A percentile compares a stretch with the other conserved stretches of the same genome.
Evolutionary conservation across 2,797 vertebrate species (phyloP).

Genomic region (Australoheros facetus): DNA sequence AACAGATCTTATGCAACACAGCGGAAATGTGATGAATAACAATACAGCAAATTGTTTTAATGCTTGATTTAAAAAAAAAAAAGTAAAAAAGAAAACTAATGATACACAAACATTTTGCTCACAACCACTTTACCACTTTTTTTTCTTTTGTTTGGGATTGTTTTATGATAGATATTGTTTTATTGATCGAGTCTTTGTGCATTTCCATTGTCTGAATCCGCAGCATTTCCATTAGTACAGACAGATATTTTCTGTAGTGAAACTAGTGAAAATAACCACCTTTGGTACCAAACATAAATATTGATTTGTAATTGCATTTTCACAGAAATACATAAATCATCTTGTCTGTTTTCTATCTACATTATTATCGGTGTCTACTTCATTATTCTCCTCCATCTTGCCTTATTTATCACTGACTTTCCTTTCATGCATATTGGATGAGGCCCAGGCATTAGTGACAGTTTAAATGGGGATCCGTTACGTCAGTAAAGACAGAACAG

Average conservation of each 20-base stretch:
- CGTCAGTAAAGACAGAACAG: slow-evolving; percentile 17
- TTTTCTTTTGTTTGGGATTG: not conserved
- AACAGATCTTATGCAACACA: slow-evolving; percentile 55
- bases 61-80: not conserved
- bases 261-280: not conserved
- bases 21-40: slow-evolving; percentile 31
- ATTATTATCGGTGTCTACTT: not conserved
- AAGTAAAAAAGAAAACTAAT: not conserved
- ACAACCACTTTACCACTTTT: not conserved
- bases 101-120: not conserved
- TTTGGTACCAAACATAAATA: not conserved
- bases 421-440: slow-evolving; percentile 43
- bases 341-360: not conserved
- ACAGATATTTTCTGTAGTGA: not conserved
- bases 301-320: not conserved
- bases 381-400: slow-evolving; percentile 16
- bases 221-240: slow-evolving; percentile 11
- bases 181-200: slow-evolving; percentile 2
- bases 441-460: slow-evolving; percentile 15
- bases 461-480: slow-evolving; percentile 15
- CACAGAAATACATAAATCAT: not conserved
- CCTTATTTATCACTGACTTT: slow-evolving; percentile 32
- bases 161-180: not conserved
- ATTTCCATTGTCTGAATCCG: slow-evolving; percentile 7
- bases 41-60: slow-evolving; percentile 19